Conservation (phyloP, 2,113 vertebrate genomes). For the Rousettus leschenaultii region DNA sequence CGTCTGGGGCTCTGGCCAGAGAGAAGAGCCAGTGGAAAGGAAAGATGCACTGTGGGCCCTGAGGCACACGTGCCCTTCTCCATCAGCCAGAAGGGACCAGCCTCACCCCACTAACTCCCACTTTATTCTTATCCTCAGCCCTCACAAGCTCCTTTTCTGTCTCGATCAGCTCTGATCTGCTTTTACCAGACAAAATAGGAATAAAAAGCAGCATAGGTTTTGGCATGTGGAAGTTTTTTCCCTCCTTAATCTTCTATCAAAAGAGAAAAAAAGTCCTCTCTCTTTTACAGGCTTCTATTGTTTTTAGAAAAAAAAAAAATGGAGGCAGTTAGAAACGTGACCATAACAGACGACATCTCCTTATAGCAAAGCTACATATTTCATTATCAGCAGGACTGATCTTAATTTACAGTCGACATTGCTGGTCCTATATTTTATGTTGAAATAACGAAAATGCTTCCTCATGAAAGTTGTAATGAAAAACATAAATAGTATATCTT, state of each 20-base stretch:
- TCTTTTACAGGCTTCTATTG: slow-evolving; percentile 54
- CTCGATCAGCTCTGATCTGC: slow-evolving; percentile 67
- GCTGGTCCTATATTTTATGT: slow-evolving; percentile 54
- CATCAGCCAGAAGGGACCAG: not conserved
- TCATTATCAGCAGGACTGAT: slow-evolving; percentile 50
- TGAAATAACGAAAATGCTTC: slow-evolving; percentile 71
- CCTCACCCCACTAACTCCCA: not conserved
- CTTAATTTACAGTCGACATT: slow-evolving; percentile 67
- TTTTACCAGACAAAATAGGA: slow-evolving; percentile 54
- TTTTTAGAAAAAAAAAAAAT: slow-evolving; percentile 60
- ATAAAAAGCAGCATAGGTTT: slow-evolving; percentile 39
- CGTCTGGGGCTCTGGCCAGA: not conserved
- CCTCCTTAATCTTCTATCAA: slow-evolving; percentile 39
- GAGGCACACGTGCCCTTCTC: not conserved
- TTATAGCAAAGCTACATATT: slow-evolving; percentile 44
- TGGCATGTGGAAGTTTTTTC: not conserved
- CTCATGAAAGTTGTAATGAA: slow-evolving; percentile 77
- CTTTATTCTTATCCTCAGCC: slow-evolving; percentile 53
- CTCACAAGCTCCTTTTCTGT: slow-evolving; percentile 41
- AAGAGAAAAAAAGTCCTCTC: not conserved
- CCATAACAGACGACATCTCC: slow-evolving; percentile 30
- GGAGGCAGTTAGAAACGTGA: slow-evolving; percentile 46
- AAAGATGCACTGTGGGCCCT: not conserved
- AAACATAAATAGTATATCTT: slow-evolving; percentile 80
- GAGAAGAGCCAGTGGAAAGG: not conserved